Conservation (phyloP, 2,888 invertebrate genomes). For the Teleiodes luculella region DNA sequence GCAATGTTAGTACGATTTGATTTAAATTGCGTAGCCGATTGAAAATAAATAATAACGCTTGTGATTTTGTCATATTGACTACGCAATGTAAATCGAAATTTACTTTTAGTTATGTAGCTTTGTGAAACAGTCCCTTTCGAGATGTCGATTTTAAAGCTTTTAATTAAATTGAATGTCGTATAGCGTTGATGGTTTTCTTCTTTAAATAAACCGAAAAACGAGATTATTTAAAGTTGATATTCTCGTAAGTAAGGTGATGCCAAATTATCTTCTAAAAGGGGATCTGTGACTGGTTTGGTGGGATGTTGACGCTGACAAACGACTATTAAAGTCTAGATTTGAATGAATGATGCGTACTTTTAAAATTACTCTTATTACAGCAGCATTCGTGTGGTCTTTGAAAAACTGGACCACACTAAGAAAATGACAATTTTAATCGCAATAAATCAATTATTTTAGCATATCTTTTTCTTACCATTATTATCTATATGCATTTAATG, state of each 20-base stretch:
- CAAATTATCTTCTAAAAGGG: background rate
- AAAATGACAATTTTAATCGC: constrained; percentile 27
- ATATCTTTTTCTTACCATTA: constrained; percentile 61
- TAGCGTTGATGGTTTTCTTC: too few species aligned
- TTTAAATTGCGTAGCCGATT: too few species aligned
- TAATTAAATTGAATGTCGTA: too few species aligned
- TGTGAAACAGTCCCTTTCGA: too few species aligned
- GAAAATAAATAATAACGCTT: too few species aligned
- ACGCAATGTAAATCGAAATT: too few species aligned
- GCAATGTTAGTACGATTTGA: too few species aligned
- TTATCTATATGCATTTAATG: constrained; percentile 58
- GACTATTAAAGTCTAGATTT: constrained; percentile 6
- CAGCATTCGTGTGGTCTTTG: constrained; percentile 20
- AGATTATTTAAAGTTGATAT: background rate
- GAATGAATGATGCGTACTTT: too few species aligned
- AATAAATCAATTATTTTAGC: constrained; percentile 64
- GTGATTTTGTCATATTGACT: too few species aligned
- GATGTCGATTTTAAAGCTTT: background rate
- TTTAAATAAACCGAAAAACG: too few species aligned
- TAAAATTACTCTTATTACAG: too few species aligned
- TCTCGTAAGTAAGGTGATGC: background rate
- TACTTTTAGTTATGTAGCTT: too few species aligned
- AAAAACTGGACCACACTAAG: constrained; percentile 36
- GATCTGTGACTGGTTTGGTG: constrained; percentile 62
- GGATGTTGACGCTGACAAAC: constrained; percentile 21